Conservation (phyloP, 2,113 vertebrate species). For the Phalacrocorax pelagicus region DNA sequence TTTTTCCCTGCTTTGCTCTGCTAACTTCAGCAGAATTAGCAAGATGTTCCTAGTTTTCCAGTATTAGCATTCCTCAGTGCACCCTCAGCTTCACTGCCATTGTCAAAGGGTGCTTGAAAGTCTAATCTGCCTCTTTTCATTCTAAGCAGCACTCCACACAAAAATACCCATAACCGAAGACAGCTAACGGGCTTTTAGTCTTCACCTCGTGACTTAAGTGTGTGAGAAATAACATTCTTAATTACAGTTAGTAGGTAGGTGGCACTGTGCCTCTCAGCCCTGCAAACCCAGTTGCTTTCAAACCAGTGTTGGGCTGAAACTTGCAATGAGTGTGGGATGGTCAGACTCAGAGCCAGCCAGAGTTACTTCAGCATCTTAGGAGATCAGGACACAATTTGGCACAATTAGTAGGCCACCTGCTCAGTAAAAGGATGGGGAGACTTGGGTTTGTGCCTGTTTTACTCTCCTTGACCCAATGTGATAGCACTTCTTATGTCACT, state of each 20-base stretch:
- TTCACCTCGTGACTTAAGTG: not conserved
- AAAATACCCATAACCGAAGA: constrained; percentile 17
- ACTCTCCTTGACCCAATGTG: not conserved
- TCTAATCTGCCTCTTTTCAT: constrained; percentile 29
- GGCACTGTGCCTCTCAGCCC: not conserved
- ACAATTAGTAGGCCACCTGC: not conserved
- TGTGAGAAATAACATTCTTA: not conserved
- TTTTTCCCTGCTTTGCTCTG: not conserved
- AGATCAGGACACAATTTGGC: not conserved
- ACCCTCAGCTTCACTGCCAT: not conserved
- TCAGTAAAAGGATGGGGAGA: not conserved
- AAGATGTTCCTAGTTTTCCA: not conserved
- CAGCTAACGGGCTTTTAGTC: constrained; percentile 13
- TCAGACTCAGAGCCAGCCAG: not conserved
- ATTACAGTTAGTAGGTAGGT: not conserved
- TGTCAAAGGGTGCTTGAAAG: constrained; percentile 22
- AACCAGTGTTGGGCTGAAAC: not conserved
- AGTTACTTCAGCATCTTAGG: not conserved
- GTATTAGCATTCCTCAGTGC: constrained; percentile 11
- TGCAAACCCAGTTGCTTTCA: not conserved
- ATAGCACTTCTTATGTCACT: not conserved
- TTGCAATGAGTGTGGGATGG: not conserved
- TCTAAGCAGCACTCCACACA: constrained; percentile 30
- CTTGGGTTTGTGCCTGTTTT: not conserved
- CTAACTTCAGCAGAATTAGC: constrained; percentile 41